Conservation (phyloP, 2,888 invertebrate species). For the Cyclophora albipunctata region DNA sequence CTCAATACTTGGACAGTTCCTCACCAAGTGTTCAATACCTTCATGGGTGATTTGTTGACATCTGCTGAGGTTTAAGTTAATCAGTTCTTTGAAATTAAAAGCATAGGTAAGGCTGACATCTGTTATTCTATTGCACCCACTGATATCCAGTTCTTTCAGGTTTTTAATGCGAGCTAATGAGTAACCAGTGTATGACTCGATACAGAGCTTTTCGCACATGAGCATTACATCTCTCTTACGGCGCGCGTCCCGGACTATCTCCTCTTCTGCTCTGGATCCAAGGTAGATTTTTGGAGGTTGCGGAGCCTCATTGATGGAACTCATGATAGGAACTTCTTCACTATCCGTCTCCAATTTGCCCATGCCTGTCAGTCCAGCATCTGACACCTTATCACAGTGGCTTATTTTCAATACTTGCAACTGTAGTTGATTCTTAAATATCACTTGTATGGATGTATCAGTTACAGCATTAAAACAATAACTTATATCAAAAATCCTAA, state of each 20-base stretch:
- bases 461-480: slow-evolving; percentile 83
- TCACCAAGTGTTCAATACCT: slow-evolving; percentile 78
- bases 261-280: slow-evolving; percentile 80
- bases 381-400: slow-evolving; percentile 80
- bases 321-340: slow-evolving; percentile 48
- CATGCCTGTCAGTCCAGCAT: slow-evolving; percentile 82
- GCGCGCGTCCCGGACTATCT: slow-evolving; percentile 79
- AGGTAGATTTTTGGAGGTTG: slow-evolving; percentile 68
- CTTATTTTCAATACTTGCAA: slow-evolving; percentile 78
- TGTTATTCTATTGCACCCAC: slow-evolving; percentile 81
- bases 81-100: slow-evolving; percentile 79
- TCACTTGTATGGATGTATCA: slow-evolving; percentile 79
- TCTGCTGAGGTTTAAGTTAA: slow-evolving; percentile 77
- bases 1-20: slow-evolving; percentile 82
- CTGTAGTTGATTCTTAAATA: slow-evolving; percentile 77
- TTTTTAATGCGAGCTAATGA: slow-evolving; percentile 72
- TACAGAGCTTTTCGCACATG: slow-evolving; percentile 73
- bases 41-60: slow-evolving; percentile 81
- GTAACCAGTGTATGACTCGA: slow-evolving; percentile 59
- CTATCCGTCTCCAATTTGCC: slow-evolving; percentile 55
- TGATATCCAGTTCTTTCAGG: slow-evolving; percentile 77
- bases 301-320: slow-evolving; percentile 37
- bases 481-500: slow-evolving; percentile 78
- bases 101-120: slow-evolving; percentile 82
- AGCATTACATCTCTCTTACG: slow-evolving; percentile 78